These are phyloP conservation scores for Pogonocichla stellata DNA, from an alignment of 2,113 vertebrate genomes.

Conservation along the genomic window DNA sequence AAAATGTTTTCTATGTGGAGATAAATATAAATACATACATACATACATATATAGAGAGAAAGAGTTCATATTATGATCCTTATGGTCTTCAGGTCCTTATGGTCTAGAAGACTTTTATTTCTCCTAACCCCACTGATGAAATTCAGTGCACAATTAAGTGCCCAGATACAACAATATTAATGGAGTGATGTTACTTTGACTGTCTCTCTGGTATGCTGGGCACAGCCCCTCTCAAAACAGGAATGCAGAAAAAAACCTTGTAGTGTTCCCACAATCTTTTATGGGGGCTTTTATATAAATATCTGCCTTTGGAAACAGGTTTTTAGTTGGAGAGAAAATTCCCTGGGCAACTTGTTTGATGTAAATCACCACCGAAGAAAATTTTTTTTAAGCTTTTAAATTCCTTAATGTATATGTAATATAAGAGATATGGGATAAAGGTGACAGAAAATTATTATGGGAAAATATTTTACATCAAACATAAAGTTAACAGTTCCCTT, in stretches of 20 bases:
- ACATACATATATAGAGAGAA: fast-evolving
- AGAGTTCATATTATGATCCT: background rate
- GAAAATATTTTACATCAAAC: slow-evolving; percentile 56
- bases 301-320: slow-evolving; percentile 29
- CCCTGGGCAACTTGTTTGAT: background rate
- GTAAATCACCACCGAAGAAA: slow-evolving; percentile 26
- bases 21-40: background rate
- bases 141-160: background rate
- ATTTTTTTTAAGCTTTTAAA: slow-evolving; percentile 20
- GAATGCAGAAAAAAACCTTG: slow-evolving; percentile 8
- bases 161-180: background rate
- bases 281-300: slow-evolving; percentile 39
- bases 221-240: slow-evolving; percentile 3
- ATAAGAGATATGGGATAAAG: background rate
- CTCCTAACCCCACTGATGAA: background rate
- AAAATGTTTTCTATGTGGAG: background rate
- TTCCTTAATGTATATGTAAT: slow-evolving; percentile 30
- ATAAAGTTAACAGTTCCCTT: slow-evolving; percentile 23
- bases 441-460: slow-evolving; percentile 48
- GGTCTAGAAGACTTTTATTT: background rate
- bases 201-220: background rate
- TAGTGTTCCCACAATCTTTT: slow-evolving; percentile 35
- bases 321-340: background rate
- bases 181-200: background rate
- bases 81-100: background rate